phyloP scores from a whole-genome alignment of 2,888 invertebrate genomes.

The Orthosia gothica region DNA sequence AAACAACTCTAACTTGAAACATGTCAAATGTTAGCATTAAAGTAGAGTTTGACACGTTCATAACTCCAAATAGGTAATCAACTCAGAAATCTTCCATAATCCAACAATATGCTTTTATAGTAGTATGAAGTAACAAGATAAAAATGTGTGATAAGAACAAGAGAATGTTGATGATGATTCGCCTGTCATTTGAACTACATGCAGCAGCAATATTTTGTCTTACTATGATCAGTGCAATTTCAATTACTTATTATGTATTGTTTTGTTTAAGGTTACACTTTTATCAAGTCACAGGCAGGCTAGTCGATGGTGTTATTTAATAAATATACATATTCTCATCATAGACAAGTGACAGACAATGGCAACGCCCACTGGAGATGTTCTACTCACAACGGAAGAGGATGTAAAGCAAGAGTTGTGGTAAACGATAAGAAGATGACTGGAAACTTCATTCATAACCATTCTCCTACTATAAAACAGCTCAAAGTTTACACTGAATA shows the following conservation, averaged over 20 bases:
- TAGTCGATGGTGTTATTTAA: not conserved
- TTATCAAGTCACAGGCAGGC: not conserved
- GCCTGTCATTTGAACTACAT: no score
- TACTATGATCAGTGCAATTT: not conserved
- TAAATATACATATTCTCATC: conserved; percentile 6
- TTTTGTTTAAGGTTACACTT: not conserved
- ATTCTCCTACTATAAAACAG: conserved; percentile 1
- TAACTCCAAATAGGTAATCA: no score
- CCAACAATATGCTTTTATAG: no score
- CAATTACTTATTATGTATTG: no score
- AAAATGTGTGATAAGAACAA: no score
- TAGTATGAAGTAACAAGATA: no score
- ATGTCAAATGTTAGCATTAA: no score
- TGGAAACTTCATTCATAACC: conserved; percentile 11
- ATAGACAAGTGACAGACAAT: not conserved
- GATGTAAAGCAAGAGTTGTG: not conserved
- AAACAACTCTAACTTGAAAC: no score
- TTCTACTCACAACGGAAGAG: not conserved
- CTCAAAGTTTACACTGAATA: not conserved
- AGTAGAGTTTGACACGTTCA: no score
- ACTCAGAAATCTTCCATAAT: no score
- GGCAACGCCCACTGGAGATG: not conserved
- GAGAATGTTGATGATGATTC: no score
- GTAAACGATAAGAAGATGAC: not conserved
- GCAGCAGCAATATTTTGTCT: no score